Evolutionary conservation across 2,888 invertebrate genomes (phyloP).

Genomic region (Ectemnius cavifrons): DNA sequence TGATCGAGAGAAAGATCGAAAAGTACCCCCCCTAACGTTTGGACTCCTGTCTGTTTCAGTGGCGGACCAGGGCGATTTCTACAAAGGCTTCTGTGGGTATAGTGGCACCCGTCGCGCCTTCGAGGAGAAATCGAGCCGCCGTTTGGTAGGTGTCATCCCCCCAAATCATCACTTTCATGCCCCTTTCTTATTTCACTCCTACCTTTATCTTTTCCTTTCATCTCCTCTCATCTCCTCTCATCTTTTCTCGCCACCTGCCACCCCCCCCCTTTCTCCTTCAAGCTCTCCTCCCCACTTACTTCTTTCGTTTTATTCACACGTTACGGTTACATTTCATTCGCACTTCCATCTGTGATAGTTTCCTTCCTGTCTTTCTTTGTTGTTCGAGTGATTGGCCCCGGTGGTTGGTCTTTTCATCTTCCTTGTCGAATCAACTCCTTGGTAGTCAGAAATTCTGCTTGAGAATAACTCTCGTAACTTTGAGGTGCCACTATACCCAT

Average conservation of each 20-base stretch:
- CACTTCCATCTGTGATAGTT: neutral
- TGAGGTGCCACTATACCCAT: constrained; percentile 77
- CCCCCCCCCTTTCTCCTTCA: constrained; percentile 29
- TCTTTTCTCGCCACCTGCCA: too few relatives aligned
- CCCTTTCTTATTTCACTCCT: constrained; percentile 28
- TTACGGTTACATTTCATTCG: neutral
- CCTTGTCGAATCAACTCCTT: constrained; percentile 18
- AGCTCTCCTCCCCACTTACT: constrained; percentile 19
- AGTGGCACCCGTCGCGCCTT: constrained; percentile 83
- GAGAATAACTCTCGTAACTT: constrained; percentile 61
- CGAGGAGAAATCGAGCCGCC: constrained; percentile 84
- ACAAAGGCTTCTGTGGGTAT: constrained; percentile 90
- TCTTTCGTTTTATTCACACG: constrained; percentile 18
- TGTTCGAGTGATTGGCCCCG: too few relatives aligned
- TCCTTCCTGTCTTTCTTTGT: constrained; percentile 7
- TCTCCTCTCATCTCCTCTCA: constrained; percentile 6
- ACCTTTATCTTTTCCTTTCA: constrained; percentile 14
- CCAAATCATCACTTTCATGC: constrained; percentile 42
- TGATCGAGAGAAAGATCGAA: constrained; percentile 17
- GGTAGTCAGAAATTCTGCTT: constrained; percentile 26
- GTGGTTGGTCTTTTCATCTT: constrained; percentile 7
- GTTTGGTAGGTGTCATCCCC: constrained; percentile 84
- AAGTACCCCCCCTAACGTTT: constrained; percentile 72
- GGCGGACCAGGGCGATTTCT: constrained; percentile 91
- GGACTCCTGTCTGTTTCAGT: constrained; percentile 82